phyloP scores from a whole-genome alignment of 2,888 invertebrate species.

The Orchesella flavescens region DNA sequence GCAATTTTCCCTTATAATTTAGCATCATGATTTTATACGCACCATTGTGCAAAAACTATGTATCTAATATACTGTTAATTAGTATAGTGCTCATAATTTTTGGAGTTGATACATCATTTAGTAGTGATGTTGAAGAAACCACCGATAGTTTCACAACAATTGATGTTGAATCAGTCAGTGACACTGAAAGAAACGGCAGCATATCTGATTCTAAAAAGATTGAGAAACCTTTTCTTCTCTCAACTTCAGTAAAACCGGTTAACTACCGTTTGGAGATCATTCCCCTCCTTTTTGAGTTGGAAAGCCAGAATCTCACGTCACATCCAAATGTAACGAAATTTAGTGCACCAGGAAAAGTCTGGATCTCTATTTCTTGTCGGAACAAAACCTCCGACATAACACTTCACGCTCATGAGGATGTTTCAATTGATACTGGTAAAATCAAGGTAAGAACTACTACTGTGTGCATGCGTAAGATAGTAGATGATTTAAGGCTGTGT shows the following conservation, averaged over 20 bases:
- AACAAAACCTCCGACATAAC: conserved; percentile 48
- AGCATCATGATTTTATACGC: too few relatives aligned
- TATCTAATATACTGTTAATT: too few relatives aligned
- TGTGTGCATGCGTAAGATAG: neutral
- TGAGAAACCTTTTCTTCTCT: conserved; percentile 45
- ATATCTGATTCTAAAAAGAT: too few relatives aligned
- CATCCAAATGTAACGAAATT: conserved; percentile 25
- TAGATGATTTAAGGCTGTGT: too few relatives aligned
- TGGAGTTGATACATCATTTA: too few relatives aligned
- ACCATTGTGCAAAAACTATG: too few relatives aligned
- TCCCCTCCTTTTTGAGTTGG: conserved; percentile 34
- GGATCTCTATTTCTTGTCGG: conserved; percentile 47
- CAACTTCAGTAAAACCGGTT: conserved; percentile 24
- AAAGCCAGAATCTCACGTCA: neutral
- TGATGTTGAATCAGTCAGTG: too few relatives aligned
- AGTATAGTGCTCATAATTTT: too few relatives aligned
- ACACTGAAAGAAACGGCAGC: too few relatives aligned
- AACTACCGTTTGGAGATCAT: conserved; percentile 58
- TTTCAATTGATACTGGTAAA: conserved; percentile 33
- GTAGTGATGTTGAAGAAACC: too few relatives aligned
- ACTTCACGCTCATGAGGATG: conserved; percentile 56
- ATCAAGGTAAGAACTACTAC: conserved; percentile 17
- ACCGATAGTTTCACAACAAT: too few relatives aligned
- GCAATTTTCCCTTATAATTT: too few relatives aligned
- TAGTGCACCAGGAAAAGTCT: conserved; percentile 58